Evolutionary conservation across 2,113 vertebrate genomes (phyloP).

Genomic region (Abramis brama): DNA sequence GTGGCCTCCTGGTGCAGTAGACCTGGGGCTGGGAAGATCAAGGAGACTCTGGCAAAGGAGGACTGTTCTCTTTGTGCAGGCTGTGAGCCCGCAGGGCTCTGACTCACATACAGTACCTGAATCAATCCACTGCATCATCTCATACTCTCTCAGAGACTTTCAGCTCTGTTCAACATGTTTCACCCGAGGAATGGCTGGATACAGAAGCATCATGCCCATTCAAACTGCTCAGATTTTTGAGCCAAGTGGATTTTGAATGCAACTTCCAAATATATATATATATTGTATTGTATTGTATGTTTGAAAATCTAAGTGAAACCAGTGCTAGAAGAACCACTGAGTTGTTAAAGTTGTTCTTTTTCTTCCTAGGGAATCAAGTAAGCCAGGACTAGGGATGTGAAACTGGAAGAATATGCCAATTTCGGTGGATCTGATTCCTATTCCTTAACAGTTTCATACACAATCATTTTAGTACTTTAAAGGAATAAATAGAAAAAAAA

Average conservation of each 20-base stretch:
- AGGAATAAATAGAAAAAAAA: neutral
- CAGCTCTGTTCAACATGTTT: neutral
- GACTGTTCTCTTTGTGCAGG: constrained; percentile 20
- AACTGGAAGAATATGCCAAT: neutral
- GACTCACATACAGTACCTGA: constrained; percentile 34
- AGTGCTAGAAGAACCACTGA: neutral
- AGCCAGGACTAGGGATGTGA: neutral
- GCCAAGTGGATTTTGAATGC: constrained; percentile 18
- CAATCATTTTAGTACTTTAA: neutral
- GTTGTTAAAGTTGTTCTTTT: neutral
- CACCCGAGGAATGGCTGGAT: constrained; percentile 14
- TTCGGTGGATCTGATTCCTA: neutral
- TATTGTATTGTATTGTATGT: neutral
- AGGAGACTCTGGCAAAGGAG: constrained; percentile 33
- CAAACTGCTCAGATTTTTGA: constrained; percentile 17
- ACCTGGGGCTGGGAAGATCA: constrained; percentile 30
- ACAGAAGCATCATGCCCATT: neutral
- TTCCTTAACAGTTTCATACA: neutral
- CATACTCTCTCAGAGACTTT: constrained; percentile 9
- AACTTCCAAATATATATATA: neutral
- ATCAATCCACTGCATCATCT: constrained; percentile 32
- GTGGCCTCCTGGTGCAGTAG: constrained; percentile 38
- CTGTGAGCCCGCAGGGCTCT: constrained; percentile 36
- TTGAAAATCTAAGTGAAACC: neutral
- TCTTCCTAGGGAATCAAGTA: neutral